phyloP scores from a whole-genome alignment of 2,888 invertebrate species.

The Mylabris sibirica region DNA sequence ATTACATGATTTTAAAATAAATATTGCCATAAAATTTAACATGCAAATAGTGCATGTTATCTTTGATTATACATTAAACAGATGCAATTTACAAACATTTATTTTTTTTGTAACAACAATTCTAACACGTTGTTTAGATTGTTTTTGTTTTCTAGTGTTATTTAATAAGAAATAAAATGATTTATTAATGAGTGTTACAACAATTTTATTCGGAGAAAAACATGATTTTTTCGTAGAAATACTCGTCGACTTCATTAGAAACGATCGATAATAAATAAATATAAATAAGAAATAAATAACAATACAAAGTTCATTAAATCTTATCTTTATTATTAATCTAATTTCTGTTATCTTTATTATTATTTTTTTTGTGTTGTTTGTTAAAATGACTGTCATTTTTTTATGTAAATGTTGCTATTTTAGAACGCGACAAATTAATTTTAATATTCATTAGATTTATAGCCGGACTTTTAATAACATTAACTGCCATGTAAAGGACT shows the following conservation, averaged over 20 bases:
- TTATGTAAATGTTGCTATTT: neutral
- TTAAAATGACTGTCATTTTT: slow-evolving; percentile 2
- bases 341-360: neutral
- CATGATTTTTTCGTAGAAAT: neutral
- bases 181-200: slow-evolving; percentile 4
- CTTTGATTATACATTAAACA: neutral
- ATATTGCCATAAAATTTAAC: slow-evolving; percentile 3
- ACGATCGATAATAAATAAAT: slow-evolving; percentile 1
- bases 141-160: neutral
- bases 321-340: neutral
- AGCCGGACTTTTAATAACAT: neutral
- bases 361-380: neutral
- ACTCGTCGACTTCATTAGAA: neutral
- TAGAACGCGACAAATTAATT: neutral
- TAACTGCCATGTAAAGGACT: slow-evolving; percentile 26
- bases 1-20: neutral
- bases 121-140: neutral
- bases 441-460: slow-evolving; percentile 8
- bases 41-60: slow-evolving; percentile 4
- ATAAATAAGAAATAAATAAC: neutral
- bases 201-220: neutral
- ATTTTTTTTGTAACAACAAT: neutral
- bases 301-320: neutral
- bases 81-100: neutral
- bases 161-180: neutral